A percentile compares a stretch with the other conserved stretches of the same genome.
These are phyloP conservation scores for Vultur gryphus DNA, from an alignment of 2,797 vertebrate species.

Conservation along the genomic window DNA sequence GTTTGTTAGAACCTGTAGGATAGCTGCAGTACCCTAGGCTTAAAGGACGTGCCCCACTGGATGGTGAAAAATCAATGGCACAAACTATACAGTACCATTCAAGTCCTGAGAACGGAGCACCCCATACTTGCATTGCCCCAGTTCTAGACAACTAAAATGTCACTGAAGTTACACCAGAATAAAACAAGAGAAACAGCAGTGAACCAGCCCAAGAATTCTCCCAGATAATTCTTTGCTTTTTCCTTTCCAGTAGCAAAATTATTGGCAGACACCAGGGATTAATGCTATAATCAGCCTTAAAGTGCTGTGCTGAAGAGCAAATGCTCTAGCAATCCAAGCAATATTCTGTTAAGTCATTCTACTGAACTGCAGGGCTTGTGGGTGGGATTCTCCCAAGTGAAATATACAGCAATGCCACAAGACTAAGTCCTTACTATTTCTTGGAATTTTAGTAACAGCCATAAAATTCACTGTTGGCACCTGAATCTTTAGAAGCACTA, in stretches of 20 bases:
- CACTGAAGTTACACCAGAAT: neutral
- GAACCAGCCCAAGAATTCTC: neutral
- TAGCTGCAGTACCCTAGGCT: neutral
- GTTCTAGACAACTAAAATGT: neutral
- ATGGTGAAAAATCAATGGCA: neutral
- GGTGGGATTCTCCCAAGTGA: slow-evolving; percentile 44
- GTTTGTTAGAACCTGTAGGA: neutral
- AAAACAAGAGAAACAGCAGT: neutral
- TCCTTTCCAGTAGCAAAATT: slow-evolving; percentile 30
- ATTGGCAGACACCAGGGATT: neutral
- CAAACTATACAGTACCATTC: neutral
- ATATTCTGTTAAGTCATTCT: slow-evolving; percentile 38
- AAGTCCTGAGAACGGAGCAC: neutral
- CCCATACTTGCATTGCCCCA: neutral
- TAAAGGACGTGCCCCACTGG: neutral
- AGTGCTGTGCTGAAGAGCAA: neutral
- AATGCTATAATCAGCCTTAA: neutral
- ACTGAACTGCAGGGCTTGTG: neutral
- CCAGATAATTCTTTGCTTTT: neutral
- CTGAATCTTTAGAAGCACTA: neutral
- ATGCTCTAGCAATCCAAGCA: neutral
- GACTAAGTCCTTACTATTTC: slow-evolving; percentile 2
- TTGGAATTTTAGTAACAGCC: slow-evolving; percentile 37
- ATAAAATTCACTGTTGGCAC: slow-evolving; percentile 17
- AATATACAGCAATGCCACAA: neutral